phyloP scores from a whole-genome alignment of 2,113 vertebrate genomes.

The Neodontobutis hainanensis region DNA sequence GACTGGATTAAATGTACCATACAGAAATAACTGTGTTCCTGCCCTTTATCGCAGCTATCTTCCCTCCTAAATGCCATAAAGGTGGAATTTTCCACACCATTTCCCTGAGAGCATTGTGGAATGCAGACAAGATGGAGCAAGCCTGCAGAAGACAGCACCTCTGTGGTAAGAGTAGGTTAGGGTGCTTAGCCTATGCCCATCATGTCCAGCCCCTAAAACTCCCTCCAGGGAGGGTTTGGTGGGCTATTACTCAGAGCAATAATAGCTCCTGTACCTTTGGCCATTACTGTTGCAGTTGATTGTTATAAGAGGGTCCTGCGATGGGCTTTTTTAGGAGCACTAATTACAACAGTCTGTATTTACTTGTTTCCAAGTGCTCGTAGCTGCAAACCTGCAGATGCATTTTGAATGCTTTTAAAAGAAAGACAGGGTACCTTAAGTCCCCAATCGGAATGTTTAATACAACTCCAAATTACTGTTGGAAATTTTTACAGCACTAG shows the following conservation, averaged over 20 bases:
- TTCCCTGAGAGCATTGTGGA: slow-evolving; percentile 60
- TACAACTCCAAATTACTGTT: slow-evolving; percentile 34
- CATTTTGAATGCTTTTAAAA: too few species aligned
- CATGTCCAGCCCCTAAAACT: slow-evolving; percentile 41
- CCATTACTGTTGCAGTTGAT: slow-evolving; percentile 15
- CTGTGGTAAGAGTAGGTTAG: slow-evolving; percentile 44
- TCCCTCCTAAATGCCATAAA: slow-evolving; percentile 49
- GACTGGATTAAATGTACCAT: too few species aligned
- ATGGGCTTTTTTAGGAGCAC: not conserved
- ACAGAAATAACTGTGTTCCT: slow-evolving; percentile 10
- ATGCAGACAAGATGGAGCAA: slow-evolving; percentile 76
- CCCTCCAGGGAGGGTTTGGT: slow-evolving; percentile 33
- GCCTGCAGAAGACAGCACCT: slow-evolving; percentile 41
- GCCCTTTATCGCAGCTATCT: slow-evolving; percentile 49
- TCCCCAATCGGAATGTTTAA: not conserved
- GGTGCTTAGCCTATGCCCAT: slow-evolving; percentile 38
- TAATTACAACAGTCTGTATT: not conserved
- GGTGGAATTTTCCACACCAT: slow-evolving; percentile 76
- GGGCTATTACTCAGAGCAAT: slow-evolving; percentile 29
- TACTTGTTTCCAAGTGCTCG: slow-evolving; percentile 1
- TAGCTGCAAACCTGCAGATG: not conserved
- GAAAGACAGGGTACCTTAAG: not conserved
- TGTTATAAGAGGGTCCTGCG: slow-evolving; percentile 6
- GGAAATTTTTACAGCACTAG: slow-evolving; percentile 45
- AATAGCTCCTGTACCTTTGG: slow-evolving; percentile 6